Conservation (phyloP, 2,888 invertebrate species). For the Nemurella pictetii region DNA sequence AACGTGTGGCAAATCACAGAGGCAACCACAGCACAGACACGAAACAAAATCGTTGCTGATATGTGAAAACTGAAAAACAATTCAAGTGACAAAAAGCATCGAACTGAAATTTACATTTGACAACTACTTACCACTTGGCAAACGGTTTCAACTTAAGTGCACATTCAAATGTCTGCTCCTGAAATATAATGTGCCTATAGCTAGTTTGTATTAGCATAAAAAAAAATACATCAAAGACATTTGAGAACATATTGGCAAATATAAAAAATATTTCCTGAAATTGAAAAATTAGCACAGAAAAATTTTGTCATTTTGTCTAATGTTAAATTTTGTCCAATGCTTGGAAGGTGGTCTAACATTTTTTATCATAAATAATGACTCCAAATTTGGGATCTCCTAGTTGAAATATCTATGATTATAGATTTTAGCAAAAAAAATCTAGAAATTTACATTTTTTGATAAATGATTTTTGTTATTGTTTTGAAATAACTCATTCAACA, state of each 20-base stretch:
- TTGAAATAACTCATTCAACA: too few species aligned
- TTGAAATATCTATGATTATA: too few species aligned
- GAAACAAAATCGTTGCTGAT: background rate
- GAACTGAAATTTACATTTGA: background rate
- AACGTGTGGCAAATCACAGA: background rate
- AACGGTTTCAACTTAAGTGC: background rate
- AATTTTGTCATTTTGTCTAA: slow-evolving; percentile 24
- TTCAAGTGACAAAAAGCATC: background rate
- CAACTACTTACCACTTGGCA: background rate
- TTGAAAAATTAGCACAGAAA: background rate
- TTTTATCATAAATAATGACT: too few species aligned
- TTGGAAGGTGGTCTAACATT: too few species aligned
- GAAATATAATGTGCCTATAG: slow-evolving; percentile 15
- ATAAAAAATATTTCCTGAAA: background rate
- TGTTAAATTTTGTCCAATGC: too few species aligned
- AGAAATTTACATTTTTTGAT: too few species aligned
- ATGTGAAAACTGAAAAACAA: background rate
- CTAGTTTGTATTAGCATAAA: background rate
- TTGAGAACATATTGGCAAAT: background rate
- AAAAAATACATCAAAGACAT: too few species aligned
- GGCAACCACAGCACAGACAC: background rate
- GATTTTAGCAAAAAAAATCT: too few species aligned
- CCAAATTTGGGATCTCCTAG: too few species aligned
- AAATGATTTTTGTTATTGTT: too few species aligned
- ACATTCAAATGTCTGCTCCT: slow-evolving; percentile 4